Evolutionary conservation across 2,113 vertebrate genomes (phyloP).

Genomic region (Phalacrocorax aristotelis): DNA sequence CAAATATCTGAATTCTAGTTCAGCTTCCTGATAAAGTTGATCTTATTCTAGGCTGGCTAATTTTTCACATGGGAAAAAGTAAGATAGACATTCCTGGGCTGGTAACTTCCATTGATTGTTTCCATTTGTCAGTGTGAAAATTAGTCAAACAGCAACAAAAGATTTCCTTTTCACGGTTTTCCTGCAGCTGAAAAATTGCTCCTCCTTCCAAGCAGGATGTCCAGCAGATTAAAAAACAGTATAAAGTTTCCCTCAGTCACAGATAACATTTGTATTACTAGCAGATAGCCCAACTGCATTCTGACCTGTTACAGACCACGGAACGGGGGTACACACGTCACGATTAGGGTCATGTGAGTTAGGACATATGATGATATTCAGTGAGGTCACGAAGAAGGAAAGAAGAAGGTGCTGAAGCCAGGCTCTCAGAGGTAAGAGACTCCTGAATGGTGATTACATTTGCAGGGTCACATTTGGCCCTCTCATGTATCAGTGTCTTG

Average conservation of each 20-base stretch:
- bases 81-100: neutral
- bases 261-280: constrained; percentile 1
- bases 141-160: constrained; percentile 15
- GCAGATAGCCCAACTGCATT: neutral
- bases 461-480: neutral
- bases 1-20: neutral
- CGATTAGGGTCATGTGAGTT: neutral
- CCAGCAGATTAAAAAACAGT: neutral
- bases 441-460: neutral
- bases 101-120: neutral
- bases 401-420: neutral
- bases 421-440: neutral
- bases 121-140: constrained; percentile 5
- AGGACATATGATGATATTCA: neutral
- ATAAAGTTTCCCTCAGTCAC: neutral
- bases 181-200: constrained; percentile 21
- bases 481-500: neutral
- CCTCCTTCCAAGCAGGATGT: constrained; percentile 7
- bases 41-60: neutral
- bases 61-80: constrained; percentile 29
- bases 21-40: neutral
- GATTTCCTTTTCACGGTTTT: constrained; percentile 9
- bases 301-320: neutral
- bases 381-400: neutral
- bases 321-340: accelerated